phyloP scores from a whole-genome alignment of 2,113 vertebrate species.

The Ursus arctos region DNA sequence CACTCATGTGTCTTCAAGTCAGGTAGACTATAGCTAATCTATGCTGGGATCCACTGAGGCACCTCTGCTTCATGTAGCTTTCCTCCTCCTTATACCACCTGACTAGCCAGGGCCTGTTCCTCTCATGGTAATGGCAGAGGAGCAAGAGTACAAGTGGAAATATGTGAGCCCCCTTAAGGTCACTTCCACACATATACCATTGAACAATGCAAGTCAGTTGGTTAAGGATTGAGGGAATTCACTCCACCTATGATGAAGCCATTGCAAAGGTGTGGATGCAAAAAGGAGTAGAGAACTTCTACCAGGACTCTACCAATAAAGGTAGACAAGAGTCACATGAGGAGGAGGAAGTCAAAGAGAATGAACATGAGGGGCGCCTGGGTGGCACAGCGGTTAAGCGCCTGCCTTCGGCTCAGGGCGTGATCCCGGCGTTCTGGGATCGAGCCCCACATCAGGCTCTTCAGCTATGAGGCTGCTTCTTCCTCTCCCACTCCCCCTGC shows the following conservation, averaged over 20 bases:
- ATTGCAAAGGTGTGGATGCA: neutral
- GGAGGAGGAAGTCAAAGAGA: neutral
- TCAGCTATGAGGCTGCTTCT: too few species aligned
- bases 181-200: neutral
- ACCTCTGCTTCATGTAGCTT: neutral
- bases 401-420: too few species aligned
- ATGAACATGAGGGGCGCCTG: neutral
- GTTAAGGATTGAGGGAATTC: neutral
- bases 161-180: neutral
- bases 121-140: neutral
- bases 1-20: neutral
- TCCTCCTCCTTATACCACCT: neutral
- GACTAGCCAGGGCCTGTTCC: neutral
- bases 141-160: neutral
- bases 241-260: neutral
- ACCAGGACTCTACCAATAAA: neutral
- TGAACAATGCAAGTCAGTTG: neutral
- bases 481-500: too few species aligned
- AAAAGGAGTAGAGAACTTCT: neutral
- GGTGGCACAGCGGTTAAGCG: too few species aligned
- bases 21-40: neutral
- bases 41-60: neutral
- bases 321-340: neutral
- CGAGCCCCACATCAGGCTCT: too few species aligned
- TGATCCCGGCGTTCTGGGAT: too few species aligned